These are phyloP conservation scores for Allygus modestus DNA, from an alignment of 2,888 invertebrate species.

Conservation along the genomic window DNA sequence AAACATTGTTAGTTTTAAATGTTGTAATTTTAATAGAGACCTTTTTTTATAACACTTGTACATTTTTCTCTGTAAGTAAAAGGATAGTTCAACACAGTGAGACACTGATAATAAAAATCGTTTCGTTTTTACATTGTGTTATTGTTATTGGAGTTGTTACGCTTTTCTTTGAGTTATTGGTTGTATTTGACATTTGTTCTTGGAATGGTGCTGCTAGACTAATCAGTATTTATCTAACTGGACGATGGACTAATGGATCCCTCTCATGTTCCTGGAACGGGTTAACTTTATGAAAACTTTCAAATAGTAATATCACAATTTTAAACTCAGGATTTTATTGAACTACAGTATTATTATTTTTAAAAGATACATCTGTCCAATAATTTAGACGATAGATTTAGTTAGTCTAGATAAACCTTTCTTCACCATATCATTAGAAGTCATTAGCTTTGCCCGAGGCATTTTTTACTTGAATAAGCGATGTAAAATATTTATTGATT, in stretches of 20 bases:
- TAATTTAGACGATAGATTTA: conserved; percentile 16
- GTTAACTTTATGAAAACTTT: too few species aligned
- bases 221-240: too few species aligned
- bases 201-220: too few species aligned
- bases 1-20: conserved; percentile 53
- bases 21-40: conserved; percentile 47
- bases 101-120: neutral
- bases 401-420: conserved; percentile 7
- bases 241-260: too few species aligned
- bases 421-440: conserved; percentile 15
- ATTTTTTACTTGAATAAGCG: neutral
- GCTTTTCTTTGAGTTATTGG: neutral
- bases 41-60: conserved; percentile 51
- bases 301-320: too few species aligned
- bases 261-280: too few species aligned
- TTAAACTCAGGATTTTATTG: too few species aligned
- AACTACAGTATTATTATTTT: too few species aligned
- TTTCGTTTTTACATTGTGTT: neutral
- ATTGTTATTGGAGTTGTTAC: neutral
- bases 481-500: neutral
- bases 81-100: neutral
- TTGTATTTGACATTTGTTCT: too few species aligned
- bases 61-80: conserved; percentile 29
- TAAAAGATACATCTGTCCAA: conserved; percentile 19
- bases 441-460: conserved; percentile 2